phyloP scores from a whole-genome alignment of 2,888 invertebrate genomes.

The Rhopalosiphum nymphaeae region DNA sequence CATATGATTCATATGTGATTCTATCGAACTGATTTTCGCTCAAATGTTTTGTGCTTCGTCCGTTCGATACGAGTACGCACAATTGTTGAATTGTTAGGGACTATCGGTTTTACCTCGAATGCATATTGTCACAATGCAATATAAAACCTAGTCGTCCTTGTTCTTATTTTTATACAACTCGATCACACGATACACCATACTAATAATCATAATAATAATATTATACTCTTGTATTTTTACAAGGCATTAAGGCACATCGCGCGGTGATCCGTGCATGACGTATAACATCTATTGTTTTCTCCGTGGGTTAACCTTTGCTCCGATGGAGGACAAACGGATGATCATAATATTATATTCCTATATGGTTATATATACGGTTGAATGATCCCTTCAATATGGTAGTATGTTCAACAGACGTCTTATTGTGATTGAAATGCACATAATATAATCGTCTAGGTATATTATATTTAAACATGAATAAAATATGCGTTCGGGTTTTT shows the following conservation, averaged over 20 bases:
- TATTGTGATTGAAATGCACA: not conserved
- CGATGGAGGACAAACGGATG: constrained; percentile 34
- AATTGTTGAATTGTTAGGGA: constrained; percentile 39
- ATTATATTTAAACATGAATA: not conserved
- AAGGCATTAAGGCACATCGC: constrained; percentile 53
- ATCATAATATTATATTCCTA: not conserved
- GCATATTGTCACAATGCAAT: constrained; percentile 52
- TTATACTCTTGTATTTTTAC: constrained; percentile 34
- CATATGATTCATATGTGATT: not conserved
- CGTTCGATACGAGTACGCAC: not conserved
- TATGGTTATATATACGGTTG: not conserved
- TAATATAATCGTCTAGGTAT: not conserved
- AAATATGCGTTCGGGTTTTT: not conserved
- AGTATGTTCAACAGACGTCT: not conserved
- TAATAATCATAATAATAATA: constrained; percentile 23
- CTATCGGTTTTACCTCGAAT: constrained; percentile 32
- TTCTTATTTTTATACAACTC: constrained; percentile 57
- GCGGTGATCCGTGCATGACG: constrained; percentile 59
- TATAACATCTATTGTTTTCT: constrained; percentile 51
- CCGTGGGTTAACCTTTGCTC: constrained; percentile 42
- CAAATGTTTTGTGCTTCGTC: constrained; percentile 17
- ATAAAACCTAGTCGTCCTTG: constrained; percentile 52
- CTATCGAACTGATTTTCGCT: not conserved
- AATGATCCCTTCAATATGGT: constrained; percentile 43
- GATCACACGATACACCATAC: constrained; percentile 45